Percentiles rank a stretch among this genome's conserved stretches.
Evolutionary conservation across 2,113 vertebrate genomes (phyloP).

Genomic region (Echinops telfairi): DNA sequence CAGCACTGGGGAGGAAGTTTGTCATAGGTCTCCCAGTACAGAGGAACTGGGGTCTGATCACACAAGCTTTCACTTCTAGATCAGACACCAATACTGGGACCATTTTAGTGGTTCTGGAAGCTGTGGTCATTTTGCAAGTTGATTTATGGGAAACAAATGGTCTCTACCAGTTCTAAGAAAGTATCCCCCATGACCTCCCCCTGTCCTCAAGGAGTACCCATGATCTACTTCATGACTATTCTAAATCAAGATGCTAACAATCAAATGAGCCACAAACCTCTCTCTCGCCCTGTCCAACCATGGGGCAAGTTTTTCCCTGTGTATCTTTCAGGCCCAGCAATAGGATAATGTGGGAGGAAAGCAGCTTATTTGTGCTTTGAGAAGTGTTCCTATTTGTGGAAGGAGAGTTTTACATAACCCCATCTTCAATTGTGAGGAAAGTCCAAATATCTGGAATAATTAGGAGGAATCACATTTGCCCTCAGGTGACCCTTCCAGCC

Average conservation of each 20-base stretch:
- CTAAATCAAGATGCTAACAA: neutral
- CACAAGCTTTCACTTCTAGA: conserved; percentile 31
- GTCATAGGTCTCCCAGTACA: neutral
- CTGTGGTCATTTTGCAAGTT: conserved; percentile 23
- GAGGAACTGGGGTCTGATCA: conserved; percentile 30
- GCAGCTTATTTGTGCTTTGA: neutral
- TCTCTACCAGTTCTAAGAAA: conserved; percentile 40
- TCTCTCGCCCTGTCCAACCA: neutral
- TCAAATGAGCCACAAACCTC: conserved; percentile 3
- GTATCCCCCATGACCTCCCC: neutral
- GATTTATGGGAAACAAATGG: conserved; percentile 21
- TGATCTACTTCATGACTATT: neutral
- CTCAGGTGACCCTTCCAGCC: conserved; percentile 75
- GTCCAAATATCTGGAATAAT: conserved; percentile 45
- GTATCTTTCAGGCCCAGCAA: neutral
- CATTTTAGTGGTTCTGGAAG: neutral
- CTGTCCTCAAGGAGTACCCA: neutral
- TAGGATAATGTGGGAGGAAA: neutral
- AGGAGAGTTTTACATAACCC: conserved; percentile 48
- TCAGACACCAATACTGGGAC: neutral
- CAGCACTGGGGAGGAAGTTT: neutral
- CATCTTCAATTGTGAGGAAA: conserved; percentile 63
- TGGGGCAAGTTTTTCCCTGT: neutral
- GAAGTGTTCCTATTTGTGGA: conserved; percentile 14
- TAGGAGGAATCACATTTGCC: conserved; percentile 51